These are phyloP conservation scores for Hiodon alosoides DNA, from an alignment of 2,113 vertebrate genomes.

Conservation along the genomic window DNA sequence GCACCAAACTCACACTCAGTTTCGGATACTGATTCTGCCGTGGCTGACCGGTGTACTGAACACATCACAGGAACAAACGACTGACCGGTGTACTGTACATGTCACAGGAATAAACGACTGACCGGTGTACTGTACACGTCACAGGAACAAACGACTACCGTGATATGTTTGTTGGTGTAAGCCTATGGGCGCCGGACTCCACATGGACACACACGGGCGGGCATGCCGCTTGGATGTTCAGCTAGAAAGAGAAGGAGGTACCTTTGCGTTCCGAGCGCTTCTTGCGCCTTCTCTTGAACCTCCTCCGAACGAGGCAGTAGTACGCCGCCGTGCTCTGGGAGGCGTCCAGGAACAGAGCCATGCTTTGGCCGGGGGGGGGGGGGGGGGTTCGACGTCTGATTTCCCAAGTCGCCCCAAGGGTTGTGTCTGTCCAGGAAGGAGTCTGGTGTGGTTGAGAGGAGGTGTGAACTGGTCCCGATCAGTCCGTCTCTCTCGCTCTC, in stretches of 20 bases:
- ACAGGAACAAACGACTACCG: no score
- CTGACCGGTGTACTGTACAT: no score
- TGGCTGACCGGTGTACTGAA: no score
- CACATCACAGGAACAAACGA: no score
- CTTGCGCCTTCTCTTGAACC: constrained; percentile 67
- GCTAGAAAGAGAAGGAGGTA: constrained; percentile 37
- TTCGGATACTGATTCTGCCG: no score
- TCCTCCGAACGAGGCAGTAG: constrained; percentile 50
- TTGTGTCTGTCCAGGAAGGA: not conserved
- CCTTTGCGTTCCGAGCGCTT: constrained; percentile 74
- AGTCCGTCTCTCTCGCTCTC: not conserved
- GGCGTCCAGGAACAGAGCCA: constrained; percentile 54
- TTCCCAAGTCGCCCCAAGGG: not conserved
- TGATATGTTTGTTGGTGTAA: no score
- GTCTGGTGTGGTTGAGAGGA: not conserved
- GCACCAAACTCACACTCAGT: no score
- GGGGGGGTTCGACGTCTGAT: not conserved
- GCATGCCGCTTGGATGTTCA: not conserved
- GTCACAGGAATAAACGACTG: no score
- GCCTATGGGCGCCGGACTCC: no score
- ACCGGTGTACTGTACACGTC: no score
- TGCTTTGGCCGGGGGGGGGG: constrained; percentile 14
- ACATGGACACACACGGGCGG: no score
- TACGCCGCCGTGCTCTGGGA: constrained; percentile 50
- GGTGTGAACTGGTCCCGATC: constrained; percentile 4